phyloP scores from a whole-genome alignment of 2,888 invertebrate genomes.

The Timema podura region DNA sequence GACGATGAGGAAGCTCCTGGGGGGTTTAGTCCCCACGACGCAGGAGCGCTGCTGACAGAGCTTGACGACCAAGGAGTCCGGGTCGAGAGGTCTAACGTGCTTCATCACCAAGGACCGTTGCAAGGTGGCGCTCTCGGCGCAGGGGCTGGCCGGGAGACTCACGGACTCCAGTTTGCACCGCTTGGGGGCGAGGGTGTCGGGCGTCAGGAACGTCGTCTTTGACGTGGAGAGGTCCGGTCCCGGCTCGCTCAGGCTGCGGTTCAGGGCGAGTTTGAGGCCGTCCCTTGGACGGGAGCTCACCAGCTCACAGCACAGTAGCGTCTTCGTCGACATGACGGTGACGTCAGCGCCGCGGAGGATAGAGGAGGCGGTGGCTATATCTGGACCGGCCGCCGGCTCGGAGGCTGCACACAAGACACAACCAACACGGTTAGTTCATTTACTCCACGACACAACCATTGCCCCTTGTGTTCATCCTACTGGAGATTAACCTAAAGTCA shows the following conservation, averaged over 20 bases:
- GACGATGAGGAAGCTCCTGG: conserved; percentile 48
- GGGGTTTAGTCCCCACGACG: conserved; percentile 32
- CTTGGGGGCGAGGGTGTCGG: conserved; percentile 39
- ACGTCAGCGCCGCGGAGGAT: conserved; percentile 38
- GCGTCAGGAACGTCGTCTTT: conserved; percentile 32
- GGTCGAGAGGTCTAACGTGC: conserved; percentile 50
- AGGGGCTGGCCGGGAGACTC: conserved; percentile 41
- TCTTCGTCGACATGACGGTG: conserved; percentile 40
- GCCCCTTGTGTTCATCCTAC: no score
- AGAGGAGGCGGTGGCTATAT: conserved; percentile 36
- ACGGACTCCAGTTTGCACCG: conserved; percentile 52
- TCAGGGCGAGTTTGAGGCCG: conserved; percentile 54
- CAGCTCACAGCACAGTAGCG: conserved; percentile 48
- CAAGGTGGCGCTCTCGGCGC: conserved; percentile 52
- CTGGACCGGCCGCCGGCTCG: conserved; percentile 21
- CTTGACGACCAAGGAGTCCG: conserved; percentile 50
- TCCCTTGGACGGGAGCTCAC: conserved; percentile 47
- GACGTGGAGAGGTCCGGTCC: conserved; percentile 41
- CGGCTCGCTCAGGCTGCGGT: conserved; percentile 55
- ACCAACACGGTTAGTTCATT: no score
- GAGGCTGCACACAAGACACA: no score
- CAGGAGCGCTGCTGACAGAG: conserved; percentile 41
- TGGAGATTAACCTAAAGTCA: no score
- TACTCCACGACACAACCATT: no score
- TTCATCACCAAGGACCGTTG: conserved; percentile 51